These are phyloP conservation scores for Steinernema hermaphroditum DNA, from an alignment of 2,888 invertebrate genomes.

Conservation along the genomic window DNA sequence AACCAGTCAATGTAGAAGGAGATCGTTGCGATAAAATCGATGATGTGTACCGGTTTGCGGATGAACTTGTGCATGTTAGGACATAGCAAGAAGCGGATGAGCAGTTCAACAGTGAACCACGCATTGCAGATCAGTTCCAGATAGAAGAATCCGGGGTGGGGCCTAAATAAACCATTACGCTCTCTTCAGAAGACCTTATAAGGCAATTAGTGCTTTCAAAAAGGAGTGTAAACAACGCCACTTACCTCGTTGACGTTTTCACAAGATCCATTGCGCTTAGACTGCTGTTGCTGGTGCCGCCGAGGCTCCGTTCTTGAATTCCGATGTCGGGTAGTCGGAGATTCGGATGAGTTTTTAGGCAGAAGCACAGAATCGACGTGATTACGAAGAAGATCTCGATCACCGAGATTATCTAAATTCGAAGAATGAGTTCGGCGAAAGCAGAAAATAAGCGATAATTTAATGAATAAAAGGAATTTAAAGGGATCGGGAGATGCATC, in stretches of 20 bases:
- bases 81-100: conserved; percentile 74
- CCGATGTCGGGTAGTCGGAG: conserved; percentile 79
- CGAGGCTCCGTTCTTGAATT: not conserved
- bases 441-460: not conserved
- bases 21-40: conserved; percentile 96
- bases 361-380: conserved; percentile 89
- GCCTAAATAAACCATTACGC: too few species aligned
- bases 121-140: conserved; percentile 90
- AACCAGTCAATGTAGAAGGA: conserved; percentile 89
- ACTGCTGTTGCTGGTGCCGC: conserved; percentile 10
- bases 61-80: conserved; percentile 71
- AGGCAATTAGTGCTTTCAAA: too few species aligned
- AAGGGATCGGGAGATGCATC: conserved; percentile 18
- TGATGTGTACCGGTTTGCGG: conserved; percentile 85
- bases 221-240: too few species aligned
- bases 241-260: conserved; percentile 16
- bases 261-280: conserved; percentile 19
- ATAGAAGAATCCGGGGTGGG: conserved; percentile 78
- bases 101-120: conserved; percentile 91
- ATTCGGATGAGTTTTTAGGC: conserved; percentile 91
- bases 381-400: conserved; percentile 92
- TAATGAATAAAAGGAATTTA: not conserved
- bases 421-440: not conserved
- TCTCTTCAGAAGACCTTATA: too few species aligned
- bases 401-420: conserved; percentile 82